Evolutionary conservation across 2,113 vertebrate species (phyloP), one percentile per base, ranked within the genome.

Genomic region (Hippocampus zosterae): DNA sequence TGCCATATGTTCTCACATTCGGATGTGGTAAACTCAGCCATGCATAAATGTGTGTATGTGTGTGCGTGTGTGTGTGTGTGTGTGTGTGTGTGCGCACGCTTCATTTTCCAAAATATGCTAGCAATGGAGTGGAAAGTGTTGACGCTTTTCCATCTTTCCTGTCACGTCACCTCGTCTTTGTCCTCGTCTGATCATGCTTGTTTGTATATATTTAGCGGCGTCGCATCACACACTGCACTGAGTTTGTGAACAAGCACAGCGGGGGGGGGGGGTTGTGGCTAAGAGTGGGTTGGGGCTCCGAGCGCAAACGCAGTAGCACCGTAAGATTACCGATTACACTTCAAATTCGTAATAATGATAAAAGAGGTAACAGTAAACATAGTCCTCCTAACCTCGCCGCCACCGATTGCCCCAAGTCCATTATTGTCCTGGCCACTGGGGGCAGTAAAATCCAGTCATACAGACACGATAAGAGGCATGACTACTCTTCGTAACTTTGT

Each of bases 221-320:
- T 80, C 73, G 62, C 82, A 84, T 84, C 78, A 74, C 82, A 63
- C 27, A 68, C 88, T 81, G 78, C 37, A 65, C 76, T 73, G 81
- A 86, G 74, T 88, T 88, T 85, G 88, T 87, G 85, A 87, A 85
- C 81, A 77, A 67, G 81, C 88, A 44, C 86, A 84, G 86, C 79
- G 44, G 13, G 44, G 44, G 88, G 79, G n/a, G n/a, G n/a, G n/a
- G n/a, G n/a, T n/a, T n/a, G n/a, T n/a, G n/a, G 48, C 71, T 71
- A 55, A n/a, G 65, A 81, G 63, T 46, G 77, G 70, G 75, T 77
- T 79, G 85, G 84, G 27, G 16, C 29, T 44, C 42, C 2, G 42
- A 44, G 42, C 33, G 33, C 33, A 37, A 37, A 37, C 5, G 33
- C 33, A 7, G 33, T 37, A 5, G 33, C 33, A 37, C 33, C 33